A percentile compares a stretch with the other conserved stretches of the same genome.
These are phyloP conservation scores for Lordiphosa stackelbergi DNA, from an alignment of 1,140 invertebrate species.

Conservation along the genomic window DNA sequence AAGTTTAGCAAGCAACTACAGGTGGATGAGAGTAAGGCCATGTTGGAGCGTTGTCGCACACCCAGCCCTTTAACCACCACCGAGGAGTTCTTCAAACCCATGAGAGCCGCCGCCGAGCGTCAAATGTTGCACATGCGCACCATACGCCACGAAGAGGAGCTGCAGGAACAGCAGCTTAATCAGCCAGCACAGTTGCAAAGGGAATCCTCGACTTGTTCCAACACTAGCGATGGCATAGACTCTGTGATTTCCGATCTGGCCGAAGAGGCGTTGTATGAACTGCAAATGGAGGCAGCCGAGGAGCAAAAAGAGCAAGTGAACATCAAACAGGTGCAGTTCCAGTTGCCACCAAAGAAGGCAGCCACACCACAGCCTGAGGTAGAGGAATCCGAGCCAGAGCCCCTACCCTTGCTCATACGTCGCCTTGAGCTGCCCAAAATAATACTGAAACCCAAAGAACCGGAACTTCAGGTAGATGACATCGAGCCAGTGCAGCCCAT, in stretches of 20 bases:
- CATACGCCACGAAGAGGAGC: conserved; percentile 58
- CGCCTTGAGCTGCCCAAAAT: conserved; percentile 58
- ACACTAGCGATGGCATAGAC: conserved; percentile 72
- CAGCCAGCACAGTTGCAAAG: conserved; percentile 25
- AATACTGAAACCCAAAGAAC: conserved; percentile 36
- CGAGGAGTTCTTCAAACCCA: conserved; percentile 59
- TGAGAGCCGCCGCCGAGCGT: conserved; percentile 56
- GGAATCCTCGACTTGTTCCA: conserved; percentile 60
- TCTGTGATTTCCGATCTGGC: conserved; percentile 72
- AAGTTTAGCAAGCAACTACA: conserved; percentile 57
- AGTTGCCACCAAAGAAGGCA: conserved; percentile 34
- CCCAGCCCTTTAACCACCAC: conserved; percentile 61
- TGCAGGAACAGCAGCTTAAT: conserved; percentile 24
- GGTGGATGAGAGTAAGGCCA: conserved; percentile 49
- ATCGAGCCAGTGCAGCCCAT: not conserved
- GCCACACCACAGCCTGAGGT: conserved; percentile 1
- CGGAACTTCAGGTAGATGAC: conserved; percentile 7
- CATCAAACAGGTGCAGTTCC: conserved; percentile 51
- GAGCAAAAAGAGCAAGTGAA: conserved; percentile 39
- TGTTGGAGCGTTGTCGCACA: conserved; percentile 45
- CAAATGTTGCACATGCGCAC: conserved; percentile 54
- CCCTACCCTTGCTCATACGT: conserved; percentile 45
- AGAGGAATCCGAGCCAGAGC: conserved; percentile 7
- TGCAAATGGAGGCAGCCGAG: conserved; percentile 63
- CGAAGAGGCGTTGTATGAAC: conserved; percentile 63